Evolutionary conservation across 2,797 vertebrate genomes (phyloP).

Genomic region (Heliangelus exortis): DNA sequence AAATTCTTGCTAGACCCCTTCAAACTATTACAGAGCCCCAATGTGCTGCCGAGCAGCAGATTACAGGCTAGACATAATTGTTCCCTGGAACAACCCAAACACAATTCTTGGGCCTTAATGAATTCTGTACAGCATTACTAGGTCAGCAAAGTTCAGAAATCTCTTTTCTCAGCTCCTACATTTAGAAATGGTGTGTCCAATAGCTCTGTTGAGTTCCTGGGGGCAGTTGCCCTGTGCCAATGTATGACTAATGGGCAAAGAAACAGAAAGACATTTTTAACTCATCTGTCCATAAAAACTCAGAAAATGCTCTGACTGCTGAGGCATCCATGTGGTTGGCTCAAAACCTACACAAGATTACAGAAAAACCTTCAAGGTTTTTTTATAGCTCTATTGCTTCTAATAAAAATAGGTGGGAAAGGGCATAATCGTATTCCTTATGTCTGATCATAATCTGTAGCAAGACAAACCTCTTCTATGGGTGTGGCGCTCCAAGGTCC

Average conservation of each 20-base stretch:
- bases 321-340: background rate
- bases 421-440: background rate
- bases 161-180: background rate
- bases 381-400: background rate
- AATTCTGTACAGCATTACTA: conserved; percentile 39
- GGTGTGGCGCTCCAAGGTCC: too few species aligned
- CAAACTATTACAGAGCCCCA: conserved; percentile 18
- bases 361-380: background rate
- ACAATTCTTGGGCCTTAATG: conserved; percentile 12
- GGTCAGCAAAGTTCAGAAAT: background rate
- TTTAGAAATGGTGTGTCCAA: background rate
- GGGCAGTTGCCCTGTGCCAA: background rate
- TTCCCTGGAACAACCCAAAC: conserved; percentile 36
- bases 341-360: background rate
- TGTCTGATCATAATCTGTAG: too few species aligned
- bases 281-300: background rate
- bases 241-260: background rate
- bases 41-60: background rate
- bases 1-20: conserved; percentile 35
- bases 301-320: background rate
- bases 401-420: conserved; percentile 26
- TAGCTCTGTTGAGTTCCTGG: background rate
- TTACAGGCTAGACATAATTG: conserved; percentile 32
- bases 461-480: too few species aligned
- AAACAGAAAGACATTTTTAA: background rate